phyloP scores from a whole-genome alignment of 2,888 invertebrate genomes.

The Brachyptera putata region DNA sequence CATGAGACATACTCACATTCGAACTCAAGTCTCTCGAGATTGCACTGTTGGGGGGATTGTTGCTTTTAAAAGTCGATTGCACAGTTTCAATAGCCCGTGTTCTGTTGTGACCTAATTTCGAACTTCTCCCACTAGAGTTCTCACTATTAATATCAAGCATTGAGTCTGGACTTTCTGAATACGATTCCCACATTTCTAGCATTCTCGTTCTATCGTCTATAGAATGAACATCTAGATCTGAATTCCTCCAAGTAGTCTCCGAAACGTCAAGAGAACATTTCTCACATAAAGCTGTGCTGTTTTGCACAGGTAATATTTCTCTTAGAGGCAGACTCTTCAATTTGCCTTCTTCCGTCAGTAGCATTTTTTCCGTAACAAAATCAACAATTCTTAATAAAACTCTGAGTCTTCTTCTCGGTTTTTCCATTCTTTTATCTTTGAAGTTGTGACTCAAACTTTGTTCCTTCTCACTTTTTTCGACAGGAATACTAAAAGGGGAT shows the following conservation, averaged over 20 bases:
- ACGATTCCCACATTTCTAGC: background rate
- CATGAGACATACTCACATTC: background rate
- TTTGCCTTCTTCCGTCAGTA: conserved; percentile 51
- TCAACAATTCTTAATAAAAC: conserved; percentile 52
- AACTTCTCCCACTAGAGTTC: background rate
- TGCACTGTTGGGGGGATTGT: background rate
- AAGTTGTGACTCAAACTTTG: conserved; percentile 32
- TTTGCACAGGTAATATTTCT: background rate
- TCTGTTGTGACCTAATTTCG: background rate
- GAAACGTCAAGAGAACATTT: too few relatives aligned
- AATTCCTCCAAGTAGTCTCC: background rate
- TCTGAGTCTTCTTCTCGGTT: conserved; percentile 40
- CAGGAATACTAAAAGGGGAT: conserved; percentile 55
- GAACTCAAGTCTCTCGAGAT: background rate
- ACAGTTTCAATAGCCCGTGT: background rate
- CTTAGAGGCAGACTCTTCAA: conserved; percentile 46
- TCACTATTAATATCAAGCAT: background rate
- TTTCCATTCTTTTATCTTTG: conserved; percentile 25
- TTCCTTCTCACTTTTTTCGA: conserved; percentile 37
- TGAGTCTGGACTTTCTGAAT: background rate
- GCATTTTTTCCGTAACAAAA: conserved; percentile 55
- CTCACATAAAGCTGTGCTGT: too few relatives aligned
- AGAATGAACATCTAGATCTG: background rate
- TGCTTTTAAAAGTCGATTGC: background rate
- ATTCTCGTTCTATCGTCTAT: background rate